Percentiles rank a stretch among this genome's conserved stretches.
phyloP scores from a whole-genome alignment of 2,888 invertebrate species.

The Meiosimyza decipiens region DNA sequence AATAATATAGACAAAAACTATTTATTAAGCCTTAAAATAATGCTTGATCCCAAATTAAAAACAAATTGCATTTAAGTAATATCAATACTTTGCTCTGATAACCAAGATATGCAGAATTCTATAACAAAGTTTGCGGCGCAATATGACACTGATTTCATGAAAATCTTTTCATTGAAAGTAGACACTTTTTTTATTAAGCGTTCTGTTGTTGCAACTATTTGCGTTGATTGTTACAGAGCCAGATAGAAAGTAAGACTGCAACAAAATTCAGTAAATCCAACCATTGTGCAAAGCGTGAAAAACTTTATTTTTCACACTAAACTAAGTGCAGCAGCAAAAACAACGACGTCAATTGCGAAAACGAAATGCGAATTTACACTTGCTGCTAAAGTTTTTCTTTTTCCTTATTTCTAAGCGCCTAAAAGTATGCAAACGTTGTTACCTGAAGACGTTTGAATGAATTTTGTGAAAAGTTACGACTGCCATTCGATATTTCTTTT shows the following conservation, averaged over 20 bases:
- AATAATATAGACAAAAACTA: too few relatives aligned
- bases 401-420: conserved; percentile 42
- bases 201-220: neutral
- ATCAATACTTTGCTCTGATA: too few relatives aligned
- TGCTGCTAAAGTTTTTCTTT: neutral
- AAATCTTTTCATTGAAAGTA: too few relatives aligned
- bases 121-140: too few relatives aligned
- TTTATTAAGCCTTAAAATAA: too few relatives aligned
- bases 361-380: neutral
- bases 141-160: too few relatives aligned
- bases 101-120: too few relatives aligned
- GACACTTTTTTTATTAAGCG: too few relatives aligned
- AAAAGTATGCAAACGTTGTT: conserved; percentile 43
- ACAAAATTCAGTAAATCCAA: neutral
- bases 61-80: too few relatives aligned
- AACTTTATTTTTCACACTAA: neutral
- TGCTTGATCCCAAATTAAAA: too few relatives aligned
- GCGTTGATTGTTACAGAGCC: neutral
- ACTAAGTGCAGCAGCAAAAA: neutral
- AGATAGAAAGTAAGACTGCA: neutral
- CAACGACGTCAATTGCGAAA: neutral
- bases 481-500: neutral
- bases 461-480: conserved; percentile 7
- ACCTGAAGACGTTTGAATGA: conserved; percentile 26
- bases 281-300: neutral